Conservation (phyloP, 2,888 invertebrate species). For the Dendrolimus pini region DNA sequence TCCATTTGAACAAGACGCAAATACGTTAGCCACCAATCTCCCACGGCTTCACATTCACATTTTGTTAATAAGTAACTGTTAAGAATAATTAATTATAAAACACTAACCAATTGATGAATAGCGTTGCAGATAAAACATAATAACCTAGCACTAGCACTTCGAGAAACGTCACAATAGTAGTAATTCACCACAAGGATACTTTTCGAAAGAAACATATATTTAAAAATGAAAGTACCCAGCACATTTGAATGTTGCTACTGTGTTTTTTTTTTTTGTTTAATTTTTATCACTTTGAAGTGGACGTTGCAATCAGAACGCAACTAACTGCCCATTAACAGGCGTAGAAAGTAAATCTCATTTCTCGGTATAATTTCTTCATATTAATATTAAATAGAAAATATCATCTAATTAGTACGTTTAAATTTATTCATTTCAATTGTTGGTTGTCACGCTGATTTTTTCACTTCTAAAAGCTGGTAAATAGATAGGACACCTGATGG, state of each 20-base stretch:
- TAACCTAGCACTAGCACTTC: not conserved
- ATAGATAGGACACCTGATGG: not conserved
- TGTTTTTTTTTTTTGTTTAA: slow-evolving; percentile 8
- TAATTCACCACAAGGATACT: not conserved
- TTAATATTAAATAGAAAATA: slow-evolving; percentile 17
- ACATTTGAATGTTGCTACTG: not conserved
- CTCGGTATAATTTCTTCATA: slow-evolving; percentile 16
- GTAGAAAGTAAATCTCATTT: slow-evolving; percentile 46
- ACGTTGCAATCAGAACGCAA: slow-evolving; percentile 44
- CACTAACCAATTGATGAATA: not conserved
- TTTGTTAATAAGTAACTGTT: too few species aligned
- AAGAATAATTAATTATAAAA: too few species aligned
- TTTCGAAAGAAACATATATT: not conserved
- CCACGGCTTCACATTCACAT: too few species aligned
- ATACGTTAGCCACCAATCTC: too few species aligned
- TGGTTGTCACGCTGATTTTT: not conserved
- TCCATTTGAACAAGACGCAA: too few species aligned
- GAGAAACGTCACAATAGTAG: not conserved
- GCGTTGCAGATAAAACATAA: not conserved
- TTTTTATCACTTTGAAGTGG: slow-evolving; percentile 38
- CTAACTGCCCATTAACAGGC: slow-evolving; percentile 39
- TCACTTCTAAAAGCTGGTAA: not conserved
- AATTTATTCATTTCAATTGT: not conserved
- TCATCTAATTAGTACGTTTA: not conserved
- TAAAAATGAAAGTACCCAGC: not conserved